Evolutionary conservation across 2,888 invertebrate genomes (phyloP).

Genomic region (Entomobrya proxima): DNA sequence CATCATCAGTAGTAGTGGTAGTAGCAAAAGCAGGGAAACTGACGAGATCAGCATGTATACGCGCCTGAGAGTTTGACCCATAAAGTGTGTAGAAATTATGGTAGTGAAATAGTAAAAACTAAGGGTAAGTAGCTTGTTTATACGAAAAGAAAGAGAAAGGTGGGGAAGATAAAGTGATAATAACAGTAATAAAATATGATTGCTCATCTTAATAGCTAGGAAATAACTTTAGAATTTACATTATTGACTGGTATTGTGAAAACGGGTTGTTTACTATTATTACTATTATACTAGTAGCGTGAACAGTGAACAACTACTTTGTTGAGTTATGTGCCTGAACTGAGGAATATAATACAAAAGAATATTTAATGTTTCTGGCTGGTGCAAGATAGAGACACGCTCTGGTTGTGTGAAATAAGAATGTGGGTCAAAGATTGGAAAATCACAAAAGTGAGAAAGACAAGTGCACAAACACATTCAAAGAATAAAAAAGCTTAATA

Average conservation of each 20-base stretch:
- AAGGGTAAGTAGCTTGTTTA: slow-evolving; percentile 13
- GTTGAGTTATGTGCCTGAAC: too few relatives aligned
- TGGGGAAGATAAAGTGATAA: neutral
- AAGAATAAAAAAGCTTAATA: too few relatives aligned
- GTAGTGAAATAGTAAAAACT: slow-evolving; percentile 25
- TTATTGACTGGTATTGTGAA: neutral
- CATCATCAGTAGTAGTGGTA: neutral
- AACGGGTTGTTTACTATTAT: too few relatives aligned
- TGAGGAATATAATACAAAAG: too few relatives aligned
- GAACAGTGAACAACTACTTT: too few relatives aligned
- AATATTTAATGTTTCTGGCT: too few relatives aligned
- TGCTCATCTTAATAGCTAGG: slow-evolving; percentile 23
- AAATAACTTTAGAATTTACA: neutral
- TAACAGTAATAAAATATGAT: neutral
- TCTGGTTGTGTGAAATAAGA: too few relatives aligned
- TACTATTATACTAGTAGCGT: too few relatives aligned
- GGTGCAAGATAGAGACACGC: too few relatives aligned
- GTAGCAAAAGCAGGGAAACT: neutral
- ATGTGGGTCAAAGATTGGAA: neutral
- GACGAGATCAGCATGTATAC: slow-evolving; percentile 27
- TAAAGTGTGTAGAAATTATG: slow-evolving; percentile 37
- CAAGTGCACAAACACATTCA: neutral
- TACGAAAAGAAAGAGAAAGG: neutral
- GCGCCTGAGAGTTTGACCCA: slow-evolving; percentile 36
- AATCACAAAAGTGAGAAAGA: neutral